Base-by-base conservation (phyloP, 2,888 invertebrate genomes). In the Lucinisca nassula region DNA sequence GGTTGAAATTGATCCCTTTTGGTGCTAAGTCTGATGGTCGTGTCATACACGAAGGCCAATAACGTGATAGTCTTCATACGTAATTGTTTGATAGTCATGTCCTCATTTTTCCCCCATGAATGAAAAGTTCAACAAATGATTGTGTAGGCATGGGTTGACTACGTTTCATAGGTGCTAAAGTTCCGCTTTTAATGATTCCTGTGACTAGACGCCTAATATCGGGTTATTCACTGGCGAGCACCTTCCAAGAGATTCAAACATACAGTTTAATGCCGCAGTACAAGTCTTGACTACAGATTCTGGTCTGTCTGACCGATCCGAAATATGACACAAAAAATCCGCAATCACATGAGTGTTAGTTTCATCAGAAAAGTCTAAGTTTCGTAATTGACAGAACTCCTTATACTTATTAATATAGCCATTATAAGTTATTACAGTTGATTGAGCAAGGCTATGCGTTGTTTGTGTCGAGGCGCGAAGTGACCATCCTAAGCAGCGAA, bases 401-500 rank as follows among this genome's bases (percentile, higher is more conserved):
- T 51, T n/a, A 32, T 76, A 76, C 30, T 51, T 76, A 51, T 76
- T 76, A 3, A 76, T 35, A 32, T 49, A 76, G 38, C 32, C 17
- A 21, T 55, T 76, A 35, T 76, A 75, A 10, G 76, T 51, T 21
- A 30, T 76, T 45, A 76, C 3, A 27, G 76, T 76, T 8, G 76
- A 76, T 76, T 49, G 27, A 14, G 76, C 51, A 8, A 76, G 38
- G 30, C 51, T 55, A 30, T 21, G 21, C 2, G 30, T 49, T 1
- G 76, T 30, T 21, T 76, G 49, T 32, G 35, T 30, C 3, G 76
- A 35, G n/a, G 55, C 76, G 14, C 55, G 49, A 4, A 30, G 21
- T 1, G 76, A 74, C 74, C 74, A 74, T 10, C 74, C 74, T 74
- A 45, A 40, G 74, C 74, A 74, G 8, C 74, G 40, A 24, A 74